Base-by-base conservation (phyloP, 64 coral and sea anemone species). In the Pachyseris speciosa region DNA sequence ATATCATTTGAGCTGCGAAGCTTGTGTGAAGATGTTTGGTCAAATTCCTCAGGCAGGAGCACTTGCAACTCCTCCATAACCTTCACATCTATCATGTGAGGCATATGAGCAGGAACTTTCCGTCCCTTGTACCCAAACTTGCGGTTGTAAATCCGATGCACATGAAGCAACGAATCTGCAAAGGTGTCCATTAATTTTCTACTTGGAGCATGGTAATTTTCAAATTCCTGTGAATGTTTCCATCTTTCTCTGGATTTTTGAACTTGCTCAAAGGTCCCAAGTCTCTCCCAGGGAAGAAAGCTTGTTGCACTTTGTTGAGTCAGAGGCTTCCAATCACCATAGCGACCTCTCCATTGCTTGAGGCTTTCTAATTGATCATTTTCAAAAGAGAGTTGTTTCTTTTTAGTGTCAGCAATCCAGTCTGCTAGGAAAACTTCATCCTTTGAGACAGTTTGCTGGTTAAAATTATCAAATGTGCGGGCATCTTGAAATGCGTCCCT, bases 41-140 rank as follows among this genome's bases (percentile, higher is more conserved):
- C 97, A 87, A 99, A 99, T 68, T 99, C 97, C 2, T 91, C 44
- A 20, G 97, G 93, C 41, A 99, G 72, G 58, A 86, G 78, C 1
- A 39, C 80, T 24, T 99, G 97, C 10, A 99, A 67, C 37, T 99
- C 97, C 28, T 93, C 89, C 94, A 95, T 93, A 24, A 95, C 59
- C 11, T 90, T 83, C 17, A 95, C 72, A 31, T 95, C 94, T 28
- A 99, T 92, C 97, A 99, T 99, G 38, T 99, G 97, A 0, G 97
- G 93, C 97, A 99, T 99, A 38, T 99, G 97, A 10, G 97, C 90
- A 9, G 97, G 97, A 67, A 94, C 96, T 33, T 99, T 99, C 13
- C 97, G 79, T 24, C 90, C 94, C 49, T 77, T 91, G 86, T 99
- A 99, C 1, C 97, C 97, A 90, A 99, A 99, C 80, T 77, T 95